Evolutionary conservation across 1,140 invertebrate species (phyloP).

Genomic region (Magallana angulata): DNA sequence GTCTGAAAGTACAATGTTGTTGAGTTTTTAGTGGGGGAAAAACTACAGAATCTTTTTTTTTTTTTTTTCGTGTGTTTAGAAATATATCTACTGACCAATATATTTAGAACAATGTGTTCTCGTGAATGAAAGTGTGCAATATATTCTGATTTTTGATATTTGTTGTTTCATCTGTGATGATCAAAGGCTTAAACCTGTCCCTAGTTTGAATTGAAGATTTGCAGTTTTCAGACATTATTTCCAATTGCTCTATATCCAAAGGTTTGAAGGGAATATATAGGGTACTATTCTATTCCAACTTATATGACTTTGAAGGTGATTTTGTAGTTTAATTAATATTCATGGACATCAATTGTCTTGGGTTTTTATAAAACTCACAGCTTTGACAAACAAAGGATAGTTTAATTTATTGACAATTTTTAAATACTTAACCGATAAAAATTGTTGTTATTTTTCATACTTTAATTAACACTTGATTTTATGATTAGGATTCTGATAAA

Average conservation of each 20-base stretch:
- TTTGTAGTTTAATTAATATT: neutral
- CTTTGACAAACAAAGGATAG: no score
- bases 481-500: no score
- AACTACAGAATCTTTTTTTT: no score
- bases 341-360: neutral
- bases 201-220: neutral
- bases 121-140: neutral
- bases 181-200: neutral
- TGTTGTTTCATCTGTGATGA: neutral
- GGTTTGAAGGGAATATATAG: neutral
- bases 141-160: neutral
- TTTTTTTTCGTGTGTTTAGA: neutral
- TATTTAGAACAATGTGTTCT: slow-evolving; percentile 9
- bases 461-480: no score
- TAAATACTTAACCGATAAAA: no score
- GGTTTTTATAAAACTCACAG: neutral
- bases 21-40: neutral
- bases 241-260: neutral
- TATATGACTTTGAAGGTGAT: neutral
- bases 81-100: neutral
- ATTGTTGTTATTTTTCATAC: no score
- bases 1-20: neutral
- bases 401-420: no score
- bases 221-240: neutral
- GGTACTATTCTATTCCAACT: neutral